These are phyloP conservation scores for Elephas maximus DNA, from an alignment of 2,113 vertebrate species.

Conservation along the genomic window DNA sequence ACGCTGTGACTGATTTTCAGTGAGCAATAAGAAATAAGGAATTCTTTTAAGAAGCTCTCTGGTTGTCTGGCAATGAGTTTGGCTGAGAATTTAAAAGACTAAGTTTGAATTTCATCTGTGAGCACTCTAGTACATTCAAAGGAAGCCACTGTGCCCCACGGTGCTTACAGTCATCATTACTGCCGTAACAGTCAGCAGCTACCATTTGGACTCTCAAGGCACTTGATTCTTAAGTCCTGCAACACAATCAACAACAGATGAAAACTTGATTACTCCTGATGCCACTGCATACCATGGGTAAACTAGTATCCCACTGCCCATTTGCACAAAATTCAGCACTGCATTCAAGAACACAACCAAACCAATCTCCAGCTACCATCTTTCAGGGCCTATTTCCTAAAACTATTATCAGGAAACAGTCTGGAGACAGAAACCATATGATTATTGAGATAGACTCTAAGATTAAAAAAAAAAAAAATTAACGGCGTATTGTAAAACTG, in stretches of 20 bases:
- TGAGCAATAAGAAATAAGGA: neutral
- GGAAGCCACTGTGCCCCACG: neutral
- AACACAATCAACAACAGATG: neutral
- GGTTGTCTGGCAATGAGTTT: neutral
- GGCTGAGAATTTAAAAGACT: neutral
- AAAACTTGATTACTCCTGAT: slow-evolving; percentile 9
- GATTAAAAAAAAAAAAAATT: neutral
- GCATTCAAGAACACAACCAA: neutral
- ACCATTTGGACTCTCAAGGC: neutral
- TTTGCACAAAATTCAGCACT: neutral
- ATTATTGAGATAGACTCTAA: neutral
- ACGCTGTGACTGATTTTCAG: slow-evolving; percentile 25
- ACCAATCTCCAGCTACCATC: neutral
- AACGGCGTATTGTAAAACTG: neutral
- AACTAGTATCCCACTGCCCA: neutral
- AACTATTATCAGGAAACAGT: neutral
- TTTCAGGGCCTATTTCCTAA: slow-evolving; percentile 1
- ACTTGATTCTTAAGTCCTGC: neutral
- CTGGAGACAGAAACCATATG: neutral
- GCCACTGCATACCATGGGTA: neutral
- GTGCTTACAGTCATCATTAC: neutral
- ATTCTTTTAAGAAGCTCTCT: neutral
- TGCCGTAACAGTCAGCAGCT: neutral
- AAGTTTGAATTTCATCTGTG: slow-evolving; percentile 18
- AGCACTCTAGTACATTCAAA: neutral